Evolutionary conservation across 2,113 vertebrate species (phyloP).

Genomic region (Nothobranchius furzeri): DNA sequence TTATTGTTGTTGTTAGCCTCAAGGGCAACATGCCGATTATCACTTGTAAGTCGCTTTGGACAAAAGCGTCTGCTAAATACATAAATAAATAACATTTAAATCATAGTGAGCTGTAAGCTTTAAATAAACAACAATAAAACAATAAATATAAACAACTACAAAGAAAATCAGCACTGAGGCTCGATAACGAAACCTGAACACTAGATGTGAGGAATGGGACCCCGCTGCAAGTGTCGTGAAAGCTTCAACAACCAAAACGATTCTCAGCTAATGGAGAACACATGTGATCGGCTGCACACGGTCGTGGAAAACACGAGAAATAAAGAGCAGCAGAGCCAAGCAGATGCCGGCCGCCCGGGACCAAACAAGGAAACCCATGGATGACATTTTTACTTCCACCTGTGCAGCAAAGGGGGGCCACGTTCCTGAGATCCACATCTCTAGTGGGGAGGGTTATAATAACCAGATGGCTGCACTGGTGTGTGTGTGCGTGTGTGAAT

Average conservation of each 20-base stretch:
- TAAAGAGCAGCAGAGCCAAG: constrained; percentile 55
- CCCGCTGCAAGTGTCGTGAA: constrained; percentile 31
- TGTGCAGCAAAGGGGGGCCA: neutral
- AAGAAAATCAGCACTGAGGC: neutral
- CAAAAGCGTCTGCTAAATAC: no score
- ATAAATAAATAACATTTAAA: no score
- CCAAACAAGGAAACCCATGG: constrained; percentile 63
- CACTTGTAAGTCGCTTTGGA: no score
- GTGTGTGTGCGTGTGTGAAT: no score
- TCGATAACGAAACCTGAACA: neutral
- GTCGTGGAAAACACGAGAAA: constrained; percentile 75
- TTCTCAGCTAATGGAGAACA: constrained; percentile 70
- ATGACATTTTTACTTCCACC: constrained; percentile 46
- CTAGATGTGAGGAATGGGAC: constrained; percentile 36
- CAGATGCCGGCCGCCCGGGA: constrained; percentile 38
- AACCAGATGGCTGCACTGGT: constrained; percentile 33
- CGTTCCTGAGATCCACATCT: constrained; percentile 29
- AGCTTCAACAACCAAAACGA: constrained; percentile 43
- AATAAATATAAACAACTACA: no score
- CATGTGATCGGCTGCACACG: constrained; percentile 67
- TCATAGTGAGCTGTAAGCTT: no score
- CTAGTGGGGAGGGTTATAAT: constrained; percentile 23
- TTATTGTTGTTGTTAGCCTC: no score
- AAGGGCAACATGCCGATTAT: no score
- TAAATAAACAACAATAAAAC: no score